A percentile compares a stretch with the other conserved stretches of the same genome.
Conservation (phyloP, 2,797 vertebrate genomes). For the Cuniculus paca region DNA sequence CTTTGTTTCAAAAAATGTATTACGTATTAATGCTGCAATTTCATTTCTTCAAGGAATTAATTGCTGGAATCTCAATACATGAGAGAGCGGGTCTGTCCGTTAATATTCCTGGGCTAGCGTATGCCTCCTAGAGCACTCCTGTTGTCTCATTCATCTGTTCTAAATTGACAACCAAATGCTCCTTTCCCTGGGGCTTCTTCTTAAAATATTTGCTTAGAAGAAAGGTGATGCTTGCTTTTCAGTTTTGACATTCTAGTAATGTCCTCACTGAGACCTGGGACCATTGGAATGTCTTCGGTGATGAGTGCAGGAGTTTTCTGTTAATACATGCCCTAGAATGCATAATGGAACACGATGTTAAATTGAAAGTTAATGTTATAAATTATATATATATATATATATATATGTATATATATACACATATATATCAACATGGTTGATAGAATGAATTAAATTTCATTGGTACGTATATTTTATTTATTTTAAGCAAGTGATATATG, state of each 20-base stretch:
- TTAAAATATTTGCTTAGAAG: constrained; percentile 68
- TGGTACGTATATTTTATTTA: not conserved
- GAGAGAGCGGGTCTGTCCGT: not conserved
- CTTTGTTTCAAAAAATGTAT: not conserved
- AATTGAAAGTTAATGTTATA: not conserved
- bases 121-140: not conserved
- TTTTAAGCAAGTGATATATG: not conserved
- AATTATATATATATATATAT: not conserved
- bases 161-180: constrained; percentile 73
- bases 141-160: constrained; percentile 63
- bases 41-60: constrained; percentile 40
- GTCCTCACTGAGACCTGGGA: not conserved
- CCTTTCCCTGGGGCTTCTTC: constrained; percentile 54
- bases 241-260: constrained; percentile 68
- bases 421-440: not conserved
- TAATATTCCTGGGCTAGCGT: not conserved
- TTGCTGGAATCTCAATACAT: not conserved
- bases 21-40: not conserved
- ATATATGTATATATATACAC: not conserved
- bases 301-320: not conserved
- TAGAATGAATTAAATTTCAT: not conserved
- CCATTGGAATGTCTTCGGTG: not conserved
- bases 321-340: not conserved
- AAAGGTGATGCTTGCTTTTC: not conserved
- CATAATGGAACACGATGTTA: not conserved